phyloP scores from a whole-genome alignment of 2,113 vertebrate species.

The Taxidea taxus region DNA sequence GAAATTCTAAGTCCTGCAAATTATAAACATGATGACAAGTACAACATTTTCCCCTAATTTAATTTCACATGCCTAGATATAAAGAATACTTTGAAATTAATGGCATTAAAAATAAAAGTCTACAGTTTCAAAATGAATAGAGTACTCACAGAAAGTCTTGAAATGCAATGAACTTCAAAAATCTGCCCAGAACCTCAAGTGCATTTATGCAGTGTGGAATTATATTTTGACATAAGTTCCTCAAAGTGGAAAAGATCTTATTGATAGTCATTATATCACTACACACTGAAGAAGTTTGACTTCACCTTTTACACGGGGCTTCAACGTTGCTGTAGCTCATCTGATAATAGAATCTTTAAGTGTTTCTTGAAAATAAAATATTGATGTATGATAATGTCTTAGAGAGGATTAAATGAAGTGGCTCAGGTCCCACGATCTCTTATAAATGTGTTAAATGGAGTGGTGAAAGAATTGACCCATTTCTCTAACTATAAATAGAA shows the following conservation, averaged over 20 bases:
- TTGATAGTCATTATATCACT: conserved; percentile 62
- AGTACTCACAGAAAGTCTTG: neutral
- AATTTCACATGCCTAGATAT: neutral
- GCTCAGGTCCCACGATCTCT: conserved; percentile 41
- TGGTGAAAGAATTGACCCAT: neutral
- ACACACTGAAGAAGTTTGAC: conserved; percentile 51
- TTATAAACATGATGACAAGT: neutral
- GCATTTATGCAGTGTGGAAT: neutral
- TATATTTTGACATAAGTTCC: conserved; percentile 53
- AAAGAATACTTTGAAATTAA: neutral
- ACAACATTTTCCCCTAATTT: neutral
- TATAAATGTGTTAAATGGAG: neutral
- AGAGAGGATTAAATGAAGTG: neutral
- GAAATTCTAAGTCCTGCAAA: neutral
- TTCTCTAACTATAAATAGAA: neutral
- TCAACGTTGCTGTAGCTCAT: conserved; percentile 14
- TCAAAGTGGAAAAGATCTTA: conserved; percentile 56
- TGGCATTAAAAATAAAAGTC: neutral
- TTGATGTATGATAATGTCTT: conserved; percentile 61
- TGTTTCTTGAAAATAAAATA: conserved; percentile 77
- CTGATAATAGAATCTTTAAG: neutral
- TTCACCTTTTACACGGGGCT: conserved; percentile 58
- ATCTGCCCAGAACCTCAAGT: neutral
- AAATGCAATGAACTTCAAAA: neutral
- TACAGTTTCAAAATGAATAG: neutral